Evolutionary conservation across 2,113 vertebrate species (phyloP).

Genomic region (Zeus faber): DNA sequence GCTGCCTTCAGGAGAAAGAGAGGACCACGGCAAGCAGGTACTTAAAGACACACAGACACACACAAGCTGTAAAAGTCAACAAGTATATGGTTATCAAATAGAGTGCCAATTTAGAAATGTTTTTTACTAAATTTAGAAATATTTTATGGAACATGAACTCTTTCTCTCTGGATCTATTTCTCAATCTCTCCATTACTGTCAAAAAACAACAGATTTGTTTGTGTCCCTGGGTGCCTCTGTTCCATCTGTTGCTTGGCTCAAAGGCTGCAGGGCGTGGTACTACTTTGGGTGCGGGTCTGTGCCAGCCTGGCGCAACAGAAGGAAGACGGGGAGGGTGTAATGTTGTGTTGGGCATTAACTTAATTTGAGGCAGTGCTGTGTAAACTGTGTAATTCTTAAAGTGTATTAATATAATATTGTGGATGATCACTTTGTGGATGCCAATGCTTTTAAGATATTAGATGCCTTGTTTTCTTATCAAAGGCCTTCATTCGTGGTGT

Average conservation of each 20-base stretch:
- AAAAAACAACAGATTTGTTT: constrained; percentile 44
- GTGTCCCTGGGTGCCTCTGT: constrained; percentile 23
- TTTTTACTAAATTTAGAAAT: too few relatives aligned
- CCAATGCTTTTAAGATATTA: background rate
- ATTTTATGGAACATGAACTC: too few relatives aligned
- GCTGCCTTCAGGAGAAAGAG: constrained; percentile 81
- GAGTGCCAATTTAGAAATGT: too few relatives aligned
- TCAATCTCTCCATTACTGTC: background rate
- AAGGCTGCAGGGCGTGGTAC: constrained; percentile 19
- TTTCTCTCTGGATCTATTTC: constrained; percentile 23
- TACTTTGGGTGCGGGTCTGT: constrained; percentile 9
- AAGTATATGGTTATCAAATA: too few relatives aligned
- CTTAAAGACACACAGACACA: constrained; percentile 8
- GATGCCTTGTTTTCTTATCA: background rate
- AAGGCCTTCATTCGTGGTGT: background rate
- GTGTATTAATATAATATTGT: too few relatives aligned
- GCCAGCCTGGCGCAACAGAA: background rate
- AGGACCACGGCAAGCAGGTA: constrained; percentile 79
- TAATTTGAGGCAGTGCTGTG: background rate
- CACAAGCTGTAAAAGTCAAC: too few relatives aligned
- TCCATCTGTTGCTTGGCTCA: constrained; percentile 44
- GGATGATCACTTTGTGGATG: too few relatives aligned
- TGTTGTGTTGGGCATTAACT: background rate
- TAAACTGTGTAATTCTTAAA: too few relatives aligned
- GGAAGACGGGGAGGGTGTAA: background rate